Evolutionary conservation across 2,888 invertebrate genomes (phyloP).

Genomic region (Perithous albicinctus): DNA sequence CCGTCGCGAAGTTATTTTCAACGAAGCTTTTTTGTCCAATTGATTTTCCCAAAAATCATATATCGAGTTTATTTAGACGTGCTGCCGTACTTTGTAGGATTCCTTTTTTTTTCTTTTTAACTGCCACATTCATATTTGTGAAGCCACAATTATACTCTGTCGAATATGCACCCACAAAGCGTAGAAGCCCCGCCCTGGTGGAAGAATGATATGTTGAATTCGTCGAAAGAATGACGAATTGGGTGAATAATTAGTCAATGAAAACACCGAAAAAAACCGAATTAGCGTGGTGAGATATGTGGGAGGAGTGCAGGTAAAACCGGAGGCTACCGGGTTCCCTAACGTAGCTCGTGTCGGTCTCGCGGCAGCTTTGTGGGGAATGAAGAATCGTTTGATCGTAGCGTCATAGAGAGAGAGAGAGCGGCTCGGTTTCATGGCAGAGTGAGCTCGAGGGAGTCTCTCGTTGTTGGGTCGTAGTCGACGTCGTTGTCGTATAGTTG

Average conservation of each 20-base stretch:
- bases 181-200: neutral
- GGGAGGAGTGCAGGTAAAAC: conserved; percentile 29
- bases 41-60: too few species aligned
- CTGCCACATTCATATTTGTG: too few species aligned
- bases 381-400: conserved; percentile 70
- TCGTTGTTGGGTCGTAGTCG: conserved; percentile 9
- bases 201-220: neutral
- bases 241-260: conserved; percentile 40
- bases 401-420: conserved; percentile 60
- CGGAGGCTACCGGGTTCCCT: conserved; percentile 59
- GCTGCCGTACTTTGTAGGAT: too few species aligned
- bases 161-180: too few species aligned
- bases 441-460: conserved; percentile 31
- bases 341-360: conserved; percentile 44
- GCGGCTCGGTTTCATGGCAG: conserved; percentile 56
- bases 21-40: too few species aligned
- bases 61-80: too few species aligned
- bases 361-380: conserved; percentile 64
- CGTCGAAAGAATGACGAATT: neutral
- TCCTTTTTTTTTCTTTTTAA: too few species aligned
- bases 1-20: too few species aligned
- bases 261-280: conserved; percentile 8
- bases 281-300: conserved; percentile 54
- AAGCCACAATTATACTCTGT: too few species aligned
- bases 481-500: neutral